A percentile compares a stretch with the other conserved stretches of the same genome.
phyloP scores from a whole-genome alignment of 2,888 invertebrate genomes.

The Phymatocera aterrima region DNA sequence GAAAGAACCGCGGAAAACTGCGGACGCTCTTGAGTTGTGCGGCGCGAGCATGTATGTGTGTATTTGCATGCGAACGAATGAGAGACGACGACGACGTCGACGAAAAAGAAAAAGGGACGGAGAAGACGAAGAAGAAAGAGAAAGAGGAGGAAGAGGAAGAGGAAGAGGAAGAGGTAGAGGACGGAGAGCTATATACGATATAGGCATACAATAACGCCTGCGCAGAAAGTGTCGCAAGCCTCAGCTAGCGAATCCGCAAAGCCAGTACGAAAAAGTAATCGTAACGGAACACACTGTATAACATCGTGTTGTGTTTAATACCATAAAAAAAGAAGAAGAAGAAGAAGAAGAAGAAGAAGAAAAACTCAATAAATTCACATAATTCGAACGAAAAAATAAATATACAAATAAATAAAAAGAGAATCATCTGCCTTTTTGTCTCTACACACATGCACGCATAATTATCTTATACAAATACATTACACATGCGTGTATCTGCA shows the following conservation, averaged over 20 bases:
- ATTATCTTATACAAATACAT: no score
- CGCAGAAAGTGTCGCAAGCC: conserved; percentile 7
- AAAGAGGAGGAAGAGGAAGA: background rate
- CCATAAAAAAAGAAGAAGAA: background rate
- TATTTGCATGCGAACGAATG: no score
- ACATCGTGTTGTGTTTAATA: conserved; percentile 49
- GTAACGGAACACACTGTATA: conserved; percentile 60
- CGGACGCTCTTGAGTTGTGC: no score
- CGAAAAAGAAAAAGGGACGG: background rate
- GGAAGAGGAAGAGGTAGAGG: background rate
- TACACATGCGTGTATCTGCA: no score
- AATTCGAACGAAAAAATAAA: background rate
- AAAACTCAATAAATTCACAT: background rate
- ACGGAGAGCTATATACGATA: no score
- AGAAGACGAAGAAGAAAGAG: background rate
- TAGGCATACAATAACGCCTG: no score
- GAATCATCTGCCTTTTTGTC: no score
- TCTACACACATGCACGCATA: no score
- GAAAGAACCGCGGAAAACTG: no score
- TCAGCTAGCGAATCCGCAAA: conserved; percentile 26
- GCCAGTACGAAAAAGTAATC: conserved; percentile 62
- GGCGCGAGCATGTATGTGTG: no score
- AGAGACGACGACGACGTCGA: background rate
- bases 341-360: background rate
- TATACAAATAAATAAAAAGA: background rate